phyloP scores from a whole-genome alignment of 2,113 vertebrate species.

The Rhipidura dahli region DNA sequence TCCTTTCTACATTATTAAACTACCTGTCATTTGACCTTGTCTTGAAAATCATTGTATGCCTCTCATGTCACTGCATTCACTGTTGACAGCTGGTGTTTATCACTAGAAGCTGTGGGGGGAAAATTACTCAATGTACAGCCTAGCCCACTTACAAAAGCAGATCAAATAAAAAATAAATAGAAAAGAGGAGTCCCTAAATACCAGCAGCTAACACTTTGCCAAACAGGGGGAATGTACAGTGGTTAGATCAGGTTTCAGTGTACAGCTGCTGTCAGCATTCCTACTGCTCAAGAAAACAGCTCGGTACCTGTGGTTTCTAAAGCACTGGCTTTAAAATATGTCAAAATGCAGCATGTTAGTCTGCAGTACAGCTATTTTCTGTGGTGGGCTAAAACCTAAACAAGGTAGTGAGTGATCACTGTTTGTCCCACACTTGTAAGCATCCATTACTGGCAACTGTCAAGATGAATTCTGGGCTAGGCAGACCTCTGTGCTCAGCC shows the following conservation, averaged over 20 bases:
- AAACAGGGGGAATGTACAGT: background rate
- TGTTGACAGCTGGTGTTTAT: slow-evolving; percentile 63
- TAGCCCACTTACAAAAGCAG: slow-evolving; percentile 3
- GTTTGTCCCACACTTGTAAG: background rate
- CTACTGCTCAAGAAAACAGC: background rate
- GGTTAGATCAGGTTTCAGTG: background rate
- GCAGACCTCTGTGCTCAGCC: background rate
- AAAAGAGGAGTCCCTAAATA: slow-evolving; percentile 26
- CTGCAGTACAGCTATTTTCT: background rate
- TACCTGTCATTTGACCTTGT: slow-evolving; percentile 64
- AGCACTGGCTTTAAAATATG: background rate
- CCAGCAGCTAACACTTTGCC: background rate
- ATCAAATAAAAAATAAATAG: slow-evolving; percentile 18
- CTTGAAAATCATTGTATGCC: slow-evolving; percentile 21
- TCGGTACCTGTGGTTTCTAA: slow-evolving; percentile 6
- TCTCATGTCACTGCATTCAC: slow-evolving; percentile 31
- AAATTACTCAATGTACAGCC: slow-evolving; percentile 4
- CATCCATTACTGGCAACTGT: slow-evolving; percentile 9
- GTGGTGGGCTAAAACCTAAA: background rate
- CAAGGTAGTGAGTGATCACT: background rate
- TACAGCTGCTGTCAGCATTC: background rate
- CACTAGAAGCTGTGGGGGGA: slow-evolving; percentile 28
- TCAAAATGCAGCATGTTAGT: background rate
- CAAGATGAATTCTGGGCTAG: slow-evolving; percentile 5
- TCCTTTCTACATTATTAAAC: slow-evolving; percentile 49